Base-by-base conservation (phyloP, 2,797 vertebrate genomes). In the Girardinus metallicus region DNA sequence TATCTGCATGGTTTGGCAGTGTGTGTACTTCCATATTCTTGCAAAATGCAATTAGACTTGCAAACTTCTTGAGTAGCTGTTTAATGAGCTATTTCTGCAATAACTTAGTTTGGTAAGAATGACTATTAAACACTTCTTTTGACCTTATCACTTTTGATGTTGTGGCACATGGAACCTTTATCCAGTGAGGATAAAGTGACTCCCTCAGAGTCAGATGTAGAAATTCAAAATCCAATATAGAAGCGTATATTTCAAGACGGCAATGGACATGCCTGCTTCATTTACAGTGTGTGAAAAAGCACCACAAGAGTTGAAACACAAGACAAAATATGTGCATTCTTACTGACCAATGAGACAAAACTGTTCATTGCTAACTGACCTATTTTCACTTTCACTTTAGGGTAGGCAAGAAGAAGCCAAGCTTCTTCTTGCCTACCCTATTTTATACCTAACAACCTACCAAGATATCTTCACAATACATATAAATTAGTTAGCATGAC, bases 1-100 rank as follows among this genome's bases (percentile, higher is more conserved):
- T 55, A 43, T 39, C 13, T 9, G 47, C 74, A 29, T 70, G 80
- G 81, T 83, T 87, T 83, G 79, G 86, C 74, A 78, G 57, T 70
- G 49, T 90, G 64, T 70, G n/a, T 46, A 29, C 26, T 71, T 29
- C 13, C n/a, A 6, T 72, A 68, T 76, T 70, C 7, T 8, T 55
- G 70, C 80, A 64, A 81, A 81, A 81, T 79, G 72, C 80, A 88
- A 88, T 89, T 88, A 83, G 15, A 83, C 73, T 53, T 36, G 57
- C 70, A 72, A 72, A 26, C 75, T 71, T 75, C 39, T 51, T 78
- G 73, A 85, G 78, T 80, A 60, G 71, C 43, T 79, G 74, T 85
- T 75, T 76, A 82, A 86, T 85, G 46, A 79, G 68, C 36, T n/a
- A 81, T 47, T 84, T 72, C 74, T 64, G 62, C 0, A 0, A 71